Evolutionary conservation across 2,888 invertebrate genomes (phyloP), one percentile per base, ranked within the genome.

Genomic region (Ceriagrion tenellum): DNA sequence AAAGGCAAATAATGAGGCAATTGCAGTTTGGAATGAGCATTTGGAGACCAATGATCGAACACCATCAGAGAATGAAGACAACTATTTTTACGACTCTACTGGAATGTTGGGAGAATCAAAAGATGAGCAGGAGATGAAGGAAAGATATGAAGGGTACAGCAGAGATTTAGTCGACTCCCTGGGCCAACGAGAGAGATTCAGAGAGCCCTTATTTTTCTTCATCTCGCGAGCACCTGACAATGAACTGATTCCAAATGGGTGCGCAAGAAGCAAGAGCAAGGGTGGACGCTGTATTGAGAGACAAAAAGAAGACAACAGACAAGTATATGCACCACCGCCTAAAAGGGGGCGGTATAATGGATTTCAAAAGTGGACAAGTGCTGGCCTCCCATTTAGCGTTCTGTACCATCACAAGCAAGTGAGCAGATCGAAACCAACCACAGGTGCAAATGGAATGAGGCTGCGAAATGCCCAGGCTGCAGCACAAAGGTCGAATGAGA

Each of bases 361-460:
- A 96, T 95, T 97, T 2, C 96, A 97, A 55, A 97, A 97, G 26
- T 97, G 97, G 97, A 97, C 97, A n/a, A 97, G 97, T 3, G 97
- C 97, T 13, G 97, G 97, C 35, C 97, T 97, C 97, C 97, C 97
- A 0, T 97, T 97, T 96, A 97, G 97, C 91, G 97, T 97, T 30
- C 97, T 97, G 16, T 97, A 97, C 96, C 97, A 97, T 96, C 97
- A 96, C 95, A 55, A 90, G 55, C 90, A 74, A 63, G 90, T 93
- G 59, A 63, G 81, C 90, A 30, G 74, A 59, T 95, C 55, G 63
- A 74, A 89, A 47, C n/a, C 69, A 56, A 88, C 56, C 89, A 35
- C 30, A 30, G 90, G 55, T 30, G 69, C 26, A 56, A 90, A 55
- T 63, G 95, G 95, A 55, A 91, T 18, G 74, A 81, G 35, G n/a